Conservation (phyloP, 92 coral and sea anemone genomes). For the Palythoa heliodiscus region DNA sequence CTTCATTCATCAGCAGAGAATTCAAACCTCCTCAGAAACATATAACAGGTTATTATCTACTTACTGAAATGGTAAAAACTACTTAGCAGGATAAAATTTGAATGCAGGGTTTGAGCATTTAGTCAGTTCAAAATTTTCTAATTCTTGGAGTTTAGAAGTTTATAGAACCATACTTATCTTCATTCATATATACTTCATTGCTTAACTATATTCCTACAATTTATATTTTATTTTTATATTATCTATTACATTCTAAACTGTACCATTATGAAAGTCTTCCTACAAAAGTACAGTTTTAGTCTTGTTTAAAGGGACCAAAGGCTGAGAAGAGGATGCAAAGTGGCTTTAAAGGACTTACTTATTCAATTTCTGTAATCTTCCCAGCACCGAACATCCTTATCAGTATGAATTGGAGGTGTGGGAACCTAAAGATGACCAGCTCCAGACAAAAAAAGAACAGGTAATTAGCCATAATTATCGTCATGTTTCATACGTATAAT, state of each 20-base stretch:
- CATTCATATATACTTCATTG: too few relatives aligned
- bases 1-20: slow-evolving; percentile 90
- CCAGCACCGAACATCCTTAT: slow-evolving; percentile 88
- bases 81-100: neutral
- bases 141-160: too few relatives aligned
- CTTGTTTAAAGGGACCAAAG: too few relatives aligned
- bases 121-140: neutral
- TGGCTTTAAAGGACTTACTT: too few relatives aligned
- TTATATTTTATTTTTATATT: too few relatives aligned
- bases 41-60: slow-evolving; percentile 55
- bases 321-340: too few relatives aligned
- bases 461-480: slow-evolving; percentile 24
- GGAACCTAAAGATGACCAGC: slow-evolving; percentile 70
- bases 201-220: too few relatives aligned
- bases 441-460: slow-evolving; percentile 62
- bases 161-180: too few relatives aligned
- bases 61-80: neutral
- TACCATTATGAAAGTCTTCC: too few relatives aligned
- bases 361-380: neutral
- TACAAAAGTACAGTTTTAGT: too few relatives aligned
- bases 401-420: slow-evolving; percentile 80
- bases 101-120: neutral
- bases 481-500: neutral
- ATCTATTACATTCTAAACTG: too few relatives aligned
- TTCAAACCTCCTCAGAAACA: slow-evolving; percentile 42